These are phyloP conservation scores for Philantomba maxwellii DNA, from an alignment of 2,113 vertebrate genomes.

Conservation along the genomic window DNA sequence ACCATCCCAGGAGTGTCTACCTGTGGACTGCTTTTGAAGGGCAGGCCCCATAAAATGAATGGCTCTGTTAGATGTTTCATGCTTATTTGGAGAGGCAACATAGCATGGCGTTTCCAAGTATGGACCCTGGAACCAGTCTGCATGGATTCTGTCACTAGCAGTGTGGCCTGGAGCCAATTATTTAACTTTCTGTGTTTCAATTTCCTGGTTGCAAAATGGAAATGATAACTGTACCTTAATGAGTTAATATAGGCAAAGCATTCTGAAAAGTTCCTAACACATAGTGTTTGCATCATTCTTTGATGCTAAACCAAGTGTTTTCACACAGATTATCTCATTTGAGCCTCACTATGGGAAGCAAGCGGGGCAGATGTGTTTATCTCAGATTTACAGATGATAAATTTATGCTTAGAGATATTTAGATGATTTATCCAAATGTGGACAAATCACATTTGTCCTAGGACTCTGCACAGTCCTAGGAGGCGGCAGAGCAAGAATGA, in stretches of 20 bases:
- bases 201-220: constrained; percentile 1
- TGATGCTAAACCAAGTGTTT: constrained; percentile 29
- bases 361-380: not conserved
- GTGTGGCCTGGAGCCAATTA: not conserved
- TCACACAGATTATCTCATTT: constrained; percentile 17
- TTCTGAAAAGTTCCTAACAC: not conserved
- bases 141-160: not conserved
- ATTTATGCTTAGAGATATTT: constrained; percentile 3
- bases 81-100: not conserved
- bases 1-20: not conserved
- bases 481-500: not conserved
- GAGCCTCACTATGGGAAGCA: not conserved
- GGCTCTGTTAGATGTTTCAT: not conserved
- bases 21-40: not conserved
- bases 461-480: not conserved
- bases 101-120: not conserved
- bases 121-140: not conserved
- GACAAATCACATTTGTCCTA: not conserved
- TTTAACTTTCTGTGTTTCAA: not conserved
- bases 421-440: not conserved
- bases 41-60: not conserved
- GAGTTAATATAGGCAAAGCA: not conserved
- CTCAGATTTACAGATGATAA: constrained; percentile 18
- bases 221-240: not conserved
- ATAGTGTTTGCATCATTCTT: not conserved